phyloP scores from a whole-genome alignment of 2,113 vertebrate genomes.

The Emydura subglobosa region DNA sequence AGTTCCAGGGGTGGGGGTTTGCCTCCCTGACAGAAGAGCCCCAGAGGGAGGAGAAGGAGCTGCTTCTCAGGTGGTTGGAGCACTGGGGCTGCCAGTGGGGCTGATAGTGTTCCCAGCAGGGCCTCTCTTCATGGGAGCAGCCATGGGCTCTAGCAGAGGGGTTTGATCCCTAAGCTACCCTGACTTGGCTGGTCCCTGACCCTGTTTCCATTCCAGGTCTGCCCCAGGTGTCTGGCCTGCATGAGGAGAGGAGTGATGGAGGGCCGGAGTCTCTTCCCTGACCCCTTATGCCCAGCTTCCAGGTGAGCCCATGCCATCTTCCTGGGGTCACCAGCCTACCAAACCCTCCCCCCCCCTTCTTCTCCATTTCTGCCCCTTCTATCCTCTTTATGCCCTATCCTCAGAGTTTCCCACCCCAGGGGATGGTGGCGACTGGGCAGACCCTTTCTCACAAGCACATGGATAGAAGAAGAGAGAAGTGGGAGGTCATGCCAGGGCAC shows the following conservation, averaged over 20 bases:
- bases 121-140: background rate
- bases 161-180: background rate
- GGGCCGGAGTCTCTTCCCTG: background rate
- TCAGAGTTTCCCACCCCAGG: background rate
- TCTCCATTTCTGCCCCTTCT: background rate
- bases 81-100: too few relatives aligned
- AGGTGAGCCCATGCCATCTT: background rate
- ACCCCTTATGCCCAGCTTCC: background rate
- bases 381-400: background rate
- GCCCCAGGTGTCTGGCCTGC: background rate
- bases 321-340: background rate
- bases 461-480: too few relatives aligned
- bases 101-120: too few relatives aligned
- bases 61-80: background rate
- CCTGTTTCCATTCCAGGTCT: background rate
- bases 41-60: background rate
- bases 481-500: too few relatives aligned
- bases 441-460: too few relatives aligned
- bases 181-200: background rate
- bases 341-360: background rate
- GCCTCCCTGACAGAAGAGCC: too few relatives aligned
- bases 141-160: background rate
- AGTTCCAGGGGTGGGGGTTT: background rate
- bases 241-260: background rate
- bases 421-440: too few relatives aligned